Conservation (phyloP, 2,113 vertebrate genomes). For the Callocephalon fimbriatum region DNA sequence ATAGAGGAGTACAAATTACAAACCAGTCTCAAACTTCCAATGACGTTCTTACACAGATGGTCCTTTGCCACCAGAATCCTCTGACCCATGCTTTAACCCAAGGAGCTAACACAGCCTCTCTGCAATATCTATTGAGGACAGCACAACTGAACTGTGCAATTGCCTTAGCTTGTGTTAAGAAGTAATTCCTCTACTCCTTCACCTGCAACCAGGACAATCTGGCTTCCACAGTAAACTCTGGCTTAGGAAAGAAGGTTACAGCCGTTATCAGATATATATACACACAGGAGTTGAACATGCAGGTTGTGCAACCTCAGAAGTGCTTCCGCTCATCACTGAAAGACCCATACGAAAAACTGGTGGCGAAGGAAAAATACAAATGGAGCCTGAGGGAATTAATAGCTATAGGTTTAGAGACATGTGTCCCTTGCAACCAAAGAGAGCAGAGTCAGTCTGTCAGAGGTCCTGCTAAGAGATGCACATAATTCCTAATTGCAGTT, state of each 20-base stretch:
- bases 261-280: background rate
- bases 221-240: background rate
- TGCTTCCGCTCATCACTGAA: background rate
- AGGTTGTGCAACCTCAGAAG: background rate
- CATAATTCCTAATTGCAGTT: accelerated
- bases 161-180: background rate
- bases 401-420: background rate
- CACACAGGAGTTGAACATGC: background rate
- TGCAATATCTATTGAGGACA: background rate
- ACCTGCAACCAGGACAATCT: background rate
- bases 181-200: background rate
- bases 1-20: background rate
- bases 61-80: background rate
- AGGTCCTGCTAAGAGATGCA: background rate
- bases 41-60: background rate
- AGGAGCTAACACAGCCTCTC: background rate
- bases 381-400: background rate
- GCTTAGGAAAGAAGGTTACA: background rate
- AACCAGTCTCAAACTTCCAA: background rate
- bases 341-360: background rate
- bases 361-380: background rate
- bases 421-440: background rate
- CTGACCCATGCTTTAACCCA: background rate
- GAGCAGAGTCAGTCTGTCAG: background rate
- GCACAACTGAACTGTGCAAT: background rate